A percentile compares a stretch with the other conserved stretches of the same genome.
Conservation (phyloP, 1,140 invertebrate genomes). For the Phthorimaea operculella region DNA sequence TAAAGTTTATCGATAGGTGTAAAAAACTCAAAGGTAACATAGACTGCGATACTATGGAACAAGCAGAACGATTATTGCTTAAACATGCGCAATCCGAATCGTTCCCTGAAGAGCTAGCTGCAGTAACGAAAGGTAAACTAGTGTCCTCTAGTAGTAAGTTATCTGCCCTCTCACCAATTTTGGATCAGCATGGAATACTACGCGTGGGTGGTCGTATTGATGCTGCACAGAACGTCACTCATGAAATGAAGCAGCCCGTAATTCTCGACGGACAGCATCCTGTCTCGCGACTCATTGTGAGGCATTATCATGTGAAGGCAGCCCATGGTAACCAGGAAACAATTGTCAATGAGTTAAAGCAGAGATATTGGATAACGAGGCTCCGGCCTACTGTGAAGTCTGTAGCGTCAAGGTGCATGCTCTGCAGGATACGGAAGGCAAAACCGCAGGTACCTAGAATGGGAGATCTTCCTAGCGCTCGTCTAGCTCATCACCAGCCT, state of each 20-base stretch:
- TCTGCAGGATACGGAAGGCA: conserved; percentile 7
- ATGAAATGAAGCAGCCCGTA: too few relatives aligned
- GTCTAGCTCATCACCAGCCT: conserved; percentile 13
- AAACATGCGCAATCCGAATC: conserved; percentile 1
- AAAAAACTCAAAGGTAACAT: background rate
- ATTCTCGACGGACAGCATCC: too few relatives aligned
- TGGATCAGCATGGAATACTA: too few relatives aligned
- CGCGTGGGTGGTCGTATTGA: too few relatives aligned
- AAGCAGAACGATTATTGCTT: conserved; percentile 4
- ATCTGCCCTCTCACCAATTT: too few relatives aligned
- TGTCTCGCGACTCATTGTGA: too few relatives aligned
- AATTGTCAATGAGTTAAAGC: conserved; percentile 24
- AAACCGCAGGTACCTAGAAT: conserved; percentile 12
- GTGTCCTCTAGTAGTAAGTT: background rate
- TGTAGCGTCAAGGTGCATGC: conserved; percentile 5
- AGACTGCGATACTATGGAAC: conserved; percentile 2
- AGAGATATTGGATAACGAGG: conserved; percentile 22
- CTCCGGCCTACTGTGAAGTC: conserved; percentile 11
- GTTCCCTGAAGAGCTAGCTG: background rate
- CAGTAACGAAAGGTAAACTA: background rate
- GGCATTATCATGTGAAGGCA: conserved; percentile 15
- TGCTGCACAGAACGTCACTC: too few relatives aligned
- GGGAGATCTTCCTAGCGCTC: conserved; percentile 12
- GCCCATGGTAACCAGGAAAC: conserved; percentile 19
- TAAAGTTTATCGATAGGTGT: conserved; percentile 4